phyloP scores from a whole-genome alignment of 2,113 vertebrate species.

The Chlorodrepanis virens region DNA sequence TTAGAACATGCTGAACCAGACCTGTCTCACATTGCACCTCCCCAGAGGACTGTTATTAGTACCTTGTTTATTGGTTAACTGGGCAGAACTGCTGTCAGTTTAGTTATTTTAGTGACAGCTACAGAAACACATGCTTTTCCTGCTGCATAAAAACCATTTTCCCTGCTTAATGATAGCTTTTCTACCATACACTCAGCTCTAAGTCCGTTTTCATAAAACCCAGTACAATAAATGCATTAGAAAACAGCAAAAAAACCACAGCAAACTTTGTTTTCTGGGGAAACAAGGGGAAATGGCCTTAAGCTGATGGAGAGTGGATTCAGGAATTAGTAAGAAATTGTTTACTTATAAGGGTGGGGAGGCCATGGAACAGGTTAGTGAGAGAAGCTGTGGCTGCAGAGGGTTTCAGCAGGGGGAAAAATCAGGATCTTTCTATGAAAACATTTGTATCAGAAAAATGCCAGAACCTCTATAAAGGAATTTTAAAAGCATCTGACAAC shows the following conservation, averaged over 20 bases:
- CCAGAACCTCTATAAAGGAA: background rate
- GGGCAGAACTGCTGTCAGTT: constrained; percentile 30
- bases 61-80: constrained; percentile 37
- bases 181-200: background rate
- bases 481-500: background rate
- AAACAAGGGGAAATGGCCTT: background rate
- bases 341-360: background rate
- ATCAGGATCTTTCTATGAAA: background rate
- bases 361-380: background rate
- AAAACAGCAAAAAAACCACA: background rate
- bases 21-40: background rate
- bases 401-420: background rate
- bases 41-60: constrained; percentile 1
- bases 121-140: background rate
- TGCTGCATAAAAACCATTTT: background rate
- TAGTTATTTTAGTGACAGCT: constrained; percentile 32
- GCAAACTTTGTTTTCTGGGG: background rate
- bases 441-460: background rate
- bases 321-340: background rate
- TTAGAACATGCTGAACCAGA: constrained; percentile 28
- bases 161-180: background rate
- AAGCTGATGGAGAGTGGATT: background rate
- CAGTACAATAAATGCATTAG: background rate
- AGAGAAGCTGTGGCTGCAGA: background rate
- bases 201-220: constrained; percentile 4